Evolutionary conservation across 2,888 invertebrate genomes (phyloP), one percentile per base, ranked within the genome.

Genomic region (Volucella bombylans): DNA sequence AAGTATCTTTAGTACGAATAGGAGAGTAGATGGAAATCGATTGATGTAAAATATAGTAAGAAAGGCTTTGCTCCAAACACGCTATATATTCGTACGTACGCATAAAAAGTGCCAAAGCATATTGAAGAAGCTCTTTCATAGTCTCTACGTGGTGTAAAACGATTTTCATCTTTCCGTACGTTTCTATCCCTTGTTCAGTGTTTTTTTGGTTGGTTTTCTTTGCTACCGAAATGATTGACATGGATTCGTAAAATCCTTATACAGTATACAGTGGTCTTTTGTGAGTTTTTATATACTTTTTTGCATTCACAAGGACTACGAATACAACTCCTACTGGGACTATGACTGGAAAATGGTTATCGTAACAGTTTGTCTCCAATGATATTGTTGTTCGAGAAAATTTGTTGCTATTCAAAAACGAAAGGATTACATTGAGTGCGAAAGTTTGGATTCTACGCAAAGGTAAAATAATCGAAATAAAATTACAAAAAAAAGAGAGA

Each of bases 371-470:
- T 31, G 31, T 4, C 31, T 3, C 23, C 38, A 54, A 43, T 9
- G 14, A 52, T 57, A 49, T 59, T 67, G 57, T 52, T 55, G 3
- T n/a, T n/a, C n/a, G 38, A 41, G 41, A 41, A 74, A 49, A 50
- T 67, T 74, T 59, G 57, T 65, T 67, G 41, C 57, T 31, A 52
- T 72, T 62, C 62, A 38, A 41, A 62, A 62, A 23, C 61, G 57
- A 18, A 71, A 71, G 78, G 72, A 72, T 79, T 72, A 31, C 72
- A 79, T 67, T 72, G 72, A 79, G 72, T 78, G 69, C 65, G 79
- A 79, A 79, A 67, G 79, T 79, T 72, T 79, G 72, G 79, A 72
- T 79, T 79, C 72, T 67, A 67, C 57, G 59, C 39, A 72, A 72
- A 79, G 65, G 77, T 78, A 78, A 62, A 62, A 55, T 41, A 64